phyloP scores from a whole-genome alignment of 2,113 vertebrate genomes.

The Erinaceus europaeus region DNA sequence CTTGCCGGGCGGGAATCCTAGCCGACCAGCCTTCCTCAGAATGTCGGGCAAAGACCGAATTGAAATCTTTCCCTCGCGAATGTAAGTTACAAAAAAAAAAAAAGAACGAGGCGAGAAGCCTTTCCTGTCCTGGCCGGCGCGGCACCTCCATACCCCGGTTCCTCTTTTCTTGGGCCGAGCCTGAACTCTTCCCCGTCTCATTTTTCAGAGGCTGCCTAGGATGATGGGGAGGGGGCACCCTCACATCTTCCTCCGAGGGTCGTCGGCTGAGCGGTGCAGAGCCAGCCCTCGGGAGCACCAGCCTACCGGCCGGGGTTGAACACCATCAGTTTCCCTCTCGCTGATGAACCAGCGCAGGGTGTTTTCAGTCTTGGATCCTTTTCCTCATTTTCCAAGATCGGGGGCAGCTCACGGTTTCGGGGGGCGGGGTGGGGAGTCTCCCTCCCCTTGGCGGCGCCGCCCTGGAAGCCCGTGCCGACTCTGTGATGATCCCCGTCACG shows the following conservation, averaged over 20 bases:
- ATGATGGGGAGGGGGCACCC: neutral
- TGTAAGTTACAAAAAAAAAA: conserved; percentile 85
- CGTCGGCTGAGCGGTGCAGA: too few relatives aligned
- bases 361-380: neutral
- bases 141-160: neutral
- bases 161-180: neutral
- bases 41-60: conserved; percentile 98
- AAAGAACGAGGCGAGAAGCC: neutral
- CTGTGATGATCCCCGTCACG: neutral
- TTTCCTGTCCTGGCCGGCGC: neutral
- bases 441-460: neutral
- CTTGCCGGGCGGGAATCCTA: neutral
- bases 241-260: neutral
- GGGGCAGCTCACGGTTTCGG: too few relatives aligned
- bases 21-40: conserved; percentile 25
- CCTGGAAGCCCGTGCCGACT: neutral
- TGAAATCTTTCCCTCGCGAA: conserved; percentile 97
- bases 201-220: neutral
- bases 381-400: neutral
- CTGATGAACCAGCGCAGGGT: too few relatives aligned
- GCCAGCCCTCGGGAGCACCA: too few relatives aligned
- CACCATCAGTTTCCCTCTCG: too few relatives aligned
- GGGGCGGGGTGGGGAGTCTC: too few relatives aligned
- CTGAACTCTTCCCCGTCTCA: neutral
- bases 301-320: too few relatives aligned